phyloP scores from a whole-genome alignment of 2,888 invertebrate genomes.

The Pristionchus mayeri region DNA sequence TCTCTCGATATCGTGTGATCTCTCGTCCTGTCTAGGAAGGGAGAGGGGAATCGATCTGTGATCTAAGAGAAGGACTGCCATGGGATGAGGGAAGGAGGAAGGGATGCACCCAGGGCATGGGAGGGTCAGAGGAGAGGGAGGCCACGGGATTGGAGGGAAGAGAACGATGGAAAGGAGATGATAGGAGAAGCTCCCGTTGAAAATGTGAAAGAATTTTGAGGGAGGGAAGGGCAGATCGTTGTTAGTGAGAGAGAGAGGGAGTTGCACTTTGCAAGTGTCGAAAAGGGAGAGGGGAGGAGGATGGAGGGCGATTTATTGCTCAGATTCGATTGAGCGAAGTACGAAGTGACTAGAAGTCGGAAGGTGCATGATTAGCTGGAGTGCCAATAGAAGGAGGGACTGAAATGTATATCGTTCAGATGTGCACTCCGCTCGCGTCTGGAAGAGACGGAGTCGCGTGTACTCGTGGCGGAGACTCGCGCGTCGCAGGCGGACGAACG shows the following conservation, averaged over 20 bases:
- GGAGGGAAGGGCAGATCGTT: background rate
- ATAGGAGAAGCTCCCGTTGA: background rate
- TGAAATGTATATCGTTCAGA: background rate
- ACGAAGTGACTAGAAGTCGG: background rate
- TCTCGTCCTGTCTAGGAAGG: background rate
- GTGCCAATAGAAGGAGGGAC: background rate
- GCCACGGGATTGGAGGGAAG: background rate
- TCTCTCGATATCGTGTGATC: background rate
- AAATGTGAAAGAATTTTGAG: background rate
- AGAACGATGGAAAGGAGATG: background rate
- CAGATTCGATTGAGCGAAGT: background rate
- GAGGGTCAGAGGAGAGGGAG: too few relatives aligned
- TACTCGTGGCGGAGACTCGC: background rate
- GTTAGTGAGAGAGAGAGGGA: background rate
- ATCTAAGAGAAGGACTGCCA: background rate
- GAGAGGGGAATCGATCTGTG: background rate
- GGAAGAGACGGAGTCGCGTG: background rate
- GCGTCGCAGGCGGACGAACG: conserved; percentile 13
- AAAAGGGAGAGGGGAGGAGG: background rate
- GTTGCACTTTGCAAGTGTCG: conserved; percentile 9
- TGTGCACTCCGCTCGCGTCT: background rate
- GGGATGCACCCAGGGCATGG: too few relatives aligned
- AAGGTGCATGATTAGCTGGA: background rate
- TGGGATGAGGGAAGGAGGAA: background rate
- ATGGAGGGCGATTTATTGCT: background rate